phyloP scores from a whole-genome alignment of 2,888 invertebrate genomes.

The Macaria liturata region DNA sequence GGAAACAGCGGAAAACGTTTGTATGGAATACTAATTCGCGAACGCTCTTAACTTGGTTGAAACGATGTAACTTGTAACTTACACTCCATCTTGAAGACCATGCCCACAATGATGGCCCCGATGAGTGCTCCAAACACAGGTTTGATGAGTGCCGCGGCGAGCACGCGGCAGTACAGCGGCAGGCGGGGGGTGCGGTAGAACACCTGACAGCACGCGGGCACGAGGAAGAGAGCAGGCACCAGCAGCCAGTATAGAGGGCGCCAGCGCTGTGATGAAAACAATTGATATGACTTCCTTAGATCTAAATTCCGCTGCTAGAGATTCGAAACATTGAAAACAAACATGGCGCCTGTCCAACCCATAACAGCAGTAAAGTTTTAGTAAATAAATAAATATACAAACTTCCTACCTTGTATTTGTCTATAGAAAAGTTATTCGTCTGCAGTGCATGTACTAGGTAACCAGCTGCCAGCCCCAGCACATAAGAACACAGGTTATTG shows the following conservation, averaged over 20 bases:
- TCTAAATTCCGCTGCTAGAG: too few species aligned
- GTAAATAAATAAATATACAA: too few species aligned
- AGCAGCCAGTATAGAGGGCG: slow-evolving; percentile 37
- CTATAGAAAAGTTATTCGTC: slow-evolving; percentile 32
- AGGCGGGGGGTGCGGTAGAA: slow-evolving; percentile 42
- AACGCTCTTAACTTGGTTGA: too few species aligned
- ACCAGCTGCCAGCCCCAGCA: slow-evolving; percentile 52
- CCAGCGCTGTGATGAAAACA: too few species aligned
- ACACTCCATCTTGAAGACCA: slow-evolving; percentile 43
- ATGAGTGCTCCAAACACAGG: slow-evolving; percentile 40
- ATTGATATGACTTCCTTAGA: too few species aligned
- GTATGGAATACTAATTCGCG: too few species aligned
- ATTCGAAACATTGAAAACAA: too few species aligned
- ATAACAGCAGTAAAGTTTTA: too few species aligned
- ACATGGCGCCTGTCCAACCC: too few species aligned
- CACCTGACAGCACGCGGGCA: slow-evolving; percentile 36
- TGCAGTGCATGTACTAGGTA: slow-evolving; percentile 49
- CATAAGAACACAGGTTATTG: slow-evolving; percentile 51
- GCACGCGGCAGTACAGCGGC: slow-evolving; percentile 31
- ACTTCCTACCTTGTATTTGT: slow-evolving; percentile 47
- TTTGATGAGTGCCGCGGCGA: slow-evolving; percentile 42
- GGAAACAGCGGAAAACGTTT: too few species aligned
- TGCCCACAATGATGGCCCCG: slow-evolving; percentile 35
- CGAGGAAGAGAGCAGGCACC: slow-evolving; percentile 31
- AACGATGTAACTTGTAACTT: too few species aligned